Evolutionary conservation across 2,113 vertebrate genomes (phyloP), one percentile per base, ranked within the genome.

Genomic region (Thunnus thynnus): DNA sequence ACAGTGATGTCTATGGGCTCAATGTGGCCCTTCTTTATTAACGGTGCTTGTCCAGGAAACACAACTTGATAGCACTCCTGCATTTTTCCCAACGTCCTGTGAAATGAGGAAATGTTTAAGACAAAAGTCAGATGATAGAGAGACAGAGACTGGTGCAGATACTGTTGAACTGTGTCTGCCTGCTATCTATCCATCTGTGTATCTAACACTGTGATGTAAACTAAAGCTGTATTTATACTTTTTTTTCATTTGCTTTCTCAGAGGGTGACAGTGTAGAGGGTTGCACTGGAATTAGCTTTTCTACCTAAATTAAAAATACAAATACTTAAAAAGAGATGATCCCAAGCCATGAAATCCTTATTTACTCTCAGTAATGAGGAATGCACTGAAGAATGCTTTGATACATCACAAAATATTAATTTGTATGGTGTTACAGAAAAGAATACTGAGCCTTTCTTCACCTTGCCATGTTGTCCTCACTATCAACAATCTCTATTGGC

Each of bases 11-110:
- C 94, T 2, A 99, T 96, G 46, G 96, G 95, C 32, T 96, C 96
- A 0, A 97, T 90, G 73, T 93, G 95, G 64, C 98, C 98, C 87
- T 98, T 99, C 90, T 95, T 97, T 86, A 96, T 87, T 41, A 97
- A 0, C 4, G 97, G 95, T n/a, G 92, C 84, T 56, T 95, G 96
- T 66, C 97, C 97, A 52, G 93, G 91, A 88, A 97, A 97, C 0
- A 95, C 95, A 78, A 99, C 90, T 90, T 98, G 95, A 89, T 97
- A 96, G 4, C 96, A 96, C 74, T 95, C 94, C 81, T 99, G 96
- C 94, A 99, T 93, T 83, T 89, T 95, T 27, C 91, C 91, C n/a
- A 99, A 84, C 30, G 97, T 97, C 87, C 98, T 99, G 92, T 63
- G 13, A 76, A 41, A 41, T 7, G 36, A 41, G 36, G 36, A 41